Base-by-base conservation (phyloP, 37 sponge, comb jelly and placozoan genomes). In the Lycopodina hypogea region DNA sequence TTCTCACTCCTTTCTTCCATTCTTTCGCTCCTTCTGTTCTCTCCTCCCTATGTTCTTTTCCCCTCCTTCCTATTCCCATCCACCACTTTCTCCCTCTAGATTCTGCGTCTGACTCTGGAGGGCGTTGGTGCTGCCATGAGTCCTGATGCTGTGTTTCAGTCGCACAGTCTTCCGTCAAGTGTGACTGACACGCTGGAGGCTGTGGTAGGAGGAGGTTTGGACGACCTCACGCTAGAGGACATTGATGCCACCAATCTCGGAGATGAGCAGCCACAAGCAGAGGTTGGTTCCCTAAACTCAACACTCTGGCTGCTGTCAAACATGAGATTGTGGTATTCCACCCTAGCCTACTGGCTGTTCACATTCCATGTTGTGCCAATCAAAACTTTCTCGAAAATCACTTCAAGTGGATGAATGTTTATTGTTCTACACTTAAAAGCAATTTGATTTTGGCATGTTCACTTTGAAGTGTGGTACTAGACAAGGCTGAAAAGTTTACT, bases 141-240 rank as follows among this genome's bases (percentile, higher is more conserved):
- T 72, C 90, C 90, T 19, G 86, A 86, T 15, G 71, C 71, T 29
- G 35, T 34, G 28, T 53, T 66, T 11, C 88, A 80, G 81, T 19
- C 81, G 2, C 83, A 84, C 41, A 92, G 92, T 61, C 81, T 92
- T 14, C 92, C 92, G 41, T 87, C 88, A 22, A 77, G 85, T 55
- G 88, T 92, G 42, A 78, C 87, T 11, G 92, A 87, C 22, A 69
- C 88, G 26, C 66, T 92, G 51, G 92, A 92, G 68, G 88, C 84
- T 26, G 82, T 86, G 84, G 86, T 86, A 33, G 91, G 91, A 60
- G 83, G 81, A 36, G 73, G 75, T 1, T 45, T 92, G 42, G 92
- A 87, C 32, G 92, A 92, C 74, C 88, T 92, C 38, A 81, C 87
- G 11, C 73, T 92, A 32, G 92, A 87, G 76, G 92, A 92, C 67